phyloP scores from a whole-genome alignment of 2,888 invertebrate genomes.

The Eupeodes latifasciatus region DNA sequence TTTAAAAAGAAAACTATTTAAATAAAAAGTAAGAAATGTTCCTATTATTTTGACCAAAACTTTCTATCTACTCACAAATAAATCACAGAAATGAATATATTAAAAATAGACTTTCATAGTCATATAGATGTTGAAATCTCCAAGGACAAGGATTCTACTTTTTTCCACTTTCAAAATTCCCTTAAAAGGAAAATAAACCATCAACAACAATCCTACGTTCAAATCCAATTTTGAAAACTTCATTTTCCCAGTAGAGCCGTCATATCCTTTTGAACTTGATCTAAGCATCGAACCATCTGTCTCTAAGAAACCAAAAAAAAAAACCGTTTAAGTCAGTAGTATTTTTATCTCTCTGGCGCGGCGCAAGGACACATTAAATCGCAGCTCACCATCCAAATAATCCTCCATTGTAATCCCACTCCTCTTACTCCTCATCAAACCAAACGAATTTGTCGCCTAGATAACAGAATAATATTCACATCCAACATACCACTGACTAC shows the following conservation, averaged over 20 bases:
- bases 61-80: not conserved
- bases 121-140: not conserved
- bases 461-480: slow-evolving; percentile 5
- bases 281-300: not conserved
- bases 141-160: not conserved
- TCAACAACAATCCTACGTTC: not conserved
- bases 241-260: not conserved
- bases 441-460: slow-evolving; percentile 17
- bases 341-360: not conserved
- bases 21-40: no score
- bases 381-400: slow-evolving; percentile 26
- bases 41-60: no score
- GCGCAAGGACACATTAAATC: slow-evolving; percentile 21
- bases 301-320: not conserved
- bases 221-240: not conserved
- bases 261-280: not conserved
- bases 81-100: not conserved
- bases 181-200: no score
- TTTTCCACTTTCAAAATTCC: not conserved
- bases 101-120: no score
- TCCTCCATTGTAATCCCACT: slow-evolving; percentile 28
- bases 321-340: not conserved
- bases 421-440: not conserved
- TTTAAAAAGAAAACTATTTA: no score
- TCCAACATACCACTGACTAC: not conserved